phyloP scores from a whole-genome alignment of 2,888 invertebrate genomes.

The Caenorhabditis zanzibari region DNA sequence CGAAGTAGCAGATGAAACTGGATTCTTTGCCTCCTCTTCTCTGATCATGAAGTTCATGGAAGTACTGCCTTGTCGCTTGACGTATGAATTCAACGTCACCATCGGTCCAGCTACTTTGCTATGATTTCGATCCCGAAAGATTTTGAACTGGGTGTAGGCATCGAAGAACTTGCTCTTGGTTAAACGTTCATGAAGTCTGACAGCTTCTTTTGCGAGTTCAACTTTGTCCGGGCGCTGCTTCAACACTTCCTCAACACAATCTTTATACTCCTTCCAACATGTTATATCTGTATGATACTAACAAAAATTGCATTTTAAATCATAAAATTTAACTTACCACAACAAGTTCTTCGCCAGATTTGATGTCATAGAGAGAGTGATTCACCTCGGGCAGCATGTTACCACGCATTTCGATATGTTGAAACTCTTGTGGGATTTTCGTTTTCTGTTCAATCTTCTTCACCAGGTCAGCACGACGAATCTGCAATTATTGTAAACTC shows the following conservation, averaged over 20 bases:
- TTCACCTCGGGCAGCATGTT: slow-evolving; percentile 38
- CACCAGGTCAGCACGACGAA: too few relatives aligned
- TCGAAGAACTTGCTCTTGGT: slow-evolving; percentile 51
- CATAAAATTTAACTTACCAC: slow-evolving; percentile 51
- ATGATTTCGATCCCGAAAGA: slow-evolving; percentile 43
- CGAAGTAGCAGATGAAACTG: slow-evolving; percentile 49
- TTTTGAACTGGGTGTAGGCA: slow-evolving; percentile 49
- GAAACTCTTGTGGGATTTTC: slow-evolving; percentile 24
- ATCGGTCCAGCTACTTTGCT: slow-evolving; percentile 61
- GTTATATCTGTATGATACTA: slow-evolving; percentile 54
- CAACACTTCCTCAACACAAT: slow-evolving; percentile 48
- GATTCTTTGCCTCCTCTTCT: slow-evolving; percentile 53
- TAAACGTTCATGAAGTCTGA: slow-evolving; percentile 52
- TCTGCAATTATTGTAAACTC: too few relatives aligned
- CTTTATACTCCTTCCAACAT: slow-evolving; percentile 49
- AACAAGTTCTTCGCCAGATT: slow-evolving; percentile 59
- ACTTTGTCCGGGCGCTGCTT: slow-evolving; percentile 40
- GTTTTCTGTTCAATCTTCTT: too few relatives aligned
- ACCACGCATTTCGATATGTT: slow-evolving; percentile 62
- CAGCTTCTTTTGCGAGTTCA: slow-evolving; percentile 48
- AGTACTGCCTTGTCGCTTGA: slow-evolving; percentile 49
- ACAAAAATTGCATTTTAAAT: too few relatives aligned
- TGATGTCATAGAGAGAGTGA: slow-evolving; percentile 48
- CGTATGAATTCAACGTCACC: slow-evolving; percentile 42
- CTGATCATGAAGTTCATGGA: slow-evolving; percentile 51